A percentile compares a stretch with the other conserved stretches of the same genome.
Evolutionary conservation across 1,140 invertebrate species (phyloP).

Genomic region (Drosophila nebulosa): DNA sequence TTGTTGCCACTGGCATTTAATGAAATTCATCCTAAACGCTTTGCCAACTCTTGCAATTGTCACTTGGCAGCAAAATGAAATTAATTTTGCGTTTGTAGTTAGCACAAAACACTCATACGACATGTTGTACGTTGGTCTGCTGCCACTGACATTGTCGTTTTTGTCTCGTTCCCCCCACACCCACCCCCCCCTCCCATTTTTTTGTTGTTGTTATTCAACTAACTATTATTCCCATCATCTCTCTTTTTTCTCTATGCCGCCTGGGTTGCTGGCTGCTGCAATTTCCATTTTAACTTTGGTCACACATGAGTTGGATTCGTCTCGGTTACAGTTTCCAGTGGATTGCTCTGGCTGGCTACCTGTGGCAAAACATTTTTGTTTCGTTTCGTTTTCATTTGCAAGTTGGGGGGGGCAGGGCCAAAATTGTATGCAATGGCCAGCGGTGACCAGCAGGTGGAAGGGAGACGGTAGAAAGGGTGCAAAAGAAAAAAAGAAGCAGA

Average conservation of each 20-base stretch:
- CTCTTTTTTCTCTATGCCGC: background rate
- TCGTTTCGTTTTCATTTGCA: slow-evolving; percentile 40
- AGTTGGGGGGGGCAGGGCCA: too few species aligned
- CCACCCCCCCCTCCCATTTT: too few species aligned
- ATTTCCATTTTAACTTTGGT: slow-evolving; percentile 75
- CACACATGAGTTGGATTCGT: slow-evolving; percentile 67
- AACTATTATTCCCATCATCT: slow-evolving; percentile 11
- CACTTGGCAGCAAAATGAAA: slow-evolving; percentile 68
- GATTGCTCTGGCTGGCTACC: slow-evolving; percentile 31
- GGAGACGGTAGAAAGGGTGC: background rate
- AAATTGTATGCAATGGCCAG: slow-evolving; percentile 50
- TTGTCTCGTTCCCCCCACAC: slow-evolving; percentile 13
- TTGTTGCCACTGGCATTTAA: slow-evolving; percentile 50
- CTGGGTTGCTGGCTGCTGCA: slow-evolving; percentile 8
- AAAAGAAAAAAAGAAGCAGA: background rate
- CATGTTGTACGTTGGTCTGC: slow-evolving; percentile 42
- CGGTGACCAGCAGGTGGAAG: background rate
- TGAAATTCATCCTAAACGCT: slow-evolving; percentile 71
- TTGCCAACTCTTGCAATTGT: slow-evolving; percentile 69
- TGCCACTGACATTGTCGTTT: slow-evolving; percentile 64
- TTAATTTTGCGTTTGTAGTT: slow-evolving; percentile 70
- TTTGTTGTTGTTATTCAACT: slow-evolving; percentile 13
- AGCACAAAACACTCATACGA: slow-evolving; percentile 68
- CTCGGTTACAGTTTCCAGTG: slow-evolving; percentile 66
- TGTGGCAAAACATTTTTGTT: slow-evolving; percentile 47